phyloP scores from a whole-genome alignment of 2,797 vertebrate genomes.

The Microchirus variegatus region DNA sequence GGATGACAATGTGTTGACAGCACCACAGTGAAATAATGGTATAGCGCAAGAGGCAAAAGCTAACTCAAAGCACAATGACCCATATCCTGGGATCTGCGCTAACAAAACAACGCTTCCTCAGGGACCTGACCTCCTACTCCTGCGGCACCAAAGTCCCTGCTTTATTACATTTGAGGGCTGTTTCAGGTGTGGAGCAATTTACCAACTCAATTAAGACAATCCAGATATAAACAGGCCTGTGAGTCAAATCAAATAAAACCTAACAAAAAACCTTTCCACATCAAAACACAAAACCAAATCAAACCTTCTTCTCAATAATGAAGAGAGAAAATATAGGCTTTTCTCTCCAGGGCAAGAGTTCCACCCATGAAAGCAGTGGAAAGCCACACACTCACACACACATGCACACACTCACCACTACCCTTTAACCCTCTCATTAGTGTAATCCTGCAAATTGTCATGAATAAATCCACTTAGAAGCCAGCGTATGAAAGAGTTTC shows the following conservation, averaged over 20 bases:
- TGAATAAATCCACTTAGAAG: slow-evolving; percentile 83
- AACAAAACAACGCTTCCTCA: slow-evolving; percentile 53
- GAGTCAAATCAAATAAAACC: slow-evolving; percentile 29
- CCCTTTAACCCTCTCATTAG: slow-evolving; percentile 82
- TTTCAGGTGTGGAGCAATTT: slow-evolving; percentile 34
- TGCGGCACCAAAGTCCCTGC: slow-evolving; percentile 13
- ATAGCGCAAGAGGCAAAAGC: slow-evolving; percentile 12
- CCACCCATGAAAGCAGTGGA: slow-evolving; percentile 59
- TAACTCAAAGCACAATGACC: slow-evolving; percentile 50
- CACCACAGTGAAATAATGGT: slow-evolving; percentile 17
- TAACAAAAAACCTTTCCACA: slow-evolving; percentile 20
- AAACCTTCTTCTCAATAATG: slow-evolving; percentile 66
- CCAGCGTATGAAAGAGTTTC: slow-evolving; percentile 76
- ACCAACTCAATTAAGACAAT: slow-evolving; percentile 7
- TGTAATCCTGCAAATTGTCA: slow-evolving; percentile 80
- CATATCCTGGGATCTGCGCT: slow-evolving; percentile 64
- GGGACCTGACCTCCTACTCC: slow-evolving; percentile 59
- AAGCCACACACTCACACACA: slow-evolving; percentile 50
- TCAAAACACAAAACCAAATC: slow-evolving; percentile 63
- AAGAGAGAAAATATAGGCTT: slow-evolving; percentile 57
- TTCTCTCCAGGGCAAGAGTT: slow-evolving; percentile 65
- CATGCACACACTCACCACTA: slow-evolving; percentile 41
- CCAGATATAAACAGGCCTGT: slow-evolving; percentile 12
- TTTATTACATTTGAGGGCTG: slow-evolving; percentile 43
- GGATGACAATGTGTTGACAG: slow-evolving; percentile 44